phyloP scores from a whole-genome alignment of 2,888 invertebrate genomes.

The Heteromyza rotundicornis region DNA sequence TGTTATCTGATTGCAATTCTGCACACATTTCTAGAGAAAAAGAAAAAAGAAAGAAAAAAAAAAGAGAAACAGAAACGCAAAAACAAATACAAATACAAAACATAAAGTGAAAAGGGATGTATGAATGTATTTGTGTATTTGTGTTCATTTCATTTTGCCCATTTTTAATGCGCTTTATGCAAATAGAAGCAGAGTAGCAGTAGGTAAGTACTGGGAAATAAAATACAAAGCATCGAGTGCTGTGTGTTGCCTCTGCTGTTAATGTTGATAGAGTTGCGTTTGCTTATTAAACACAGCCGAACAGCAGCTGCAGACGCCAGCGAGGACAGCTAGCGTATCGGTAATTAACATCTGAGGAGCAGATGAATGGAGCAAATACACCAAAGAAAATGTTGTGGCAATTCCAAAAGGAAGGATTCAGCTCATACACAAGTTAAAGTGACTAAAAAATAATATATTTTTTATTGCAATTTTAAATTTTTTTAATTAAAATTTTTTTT shows the following conservation, averaged over 20 bases:
- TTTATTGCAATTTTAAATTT: no score
- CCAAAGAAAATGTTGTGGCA: neutral
- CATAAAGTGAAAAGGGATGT: neutral
- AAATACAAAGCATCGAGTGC: no score
- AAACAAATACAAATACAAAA: neutral
- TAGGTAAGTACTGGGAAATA: no score
- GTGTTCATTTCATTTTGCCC: constrained; percentile 20
- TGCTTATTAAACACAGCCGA: constrained; percentile 2
- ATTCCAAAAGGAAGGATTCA: no score
- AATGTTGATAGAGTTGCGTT: constrained; percentile 8
- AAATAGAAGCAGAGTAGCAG: no score
- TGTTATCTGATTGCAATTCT: constrained; percentile 57
- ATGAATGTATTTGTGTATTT: constrained; percentile 10
- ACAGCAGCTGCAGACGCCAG: neutral
- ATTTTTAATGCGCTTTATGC: constrained; percentile 25
- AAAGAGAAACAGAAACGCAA: neutral
- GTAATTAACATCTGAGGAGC: constrained; percentile 52
- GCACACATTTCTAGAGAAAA: constrained; percentile 9
- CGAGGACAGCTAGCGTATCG: constrained; percentile 38
- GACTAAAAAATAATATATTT: no score
- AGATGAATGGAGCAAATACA: neutral
- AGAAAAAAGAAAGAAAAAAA: constrained; percentile 18
- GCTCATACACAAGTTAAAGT: no score
- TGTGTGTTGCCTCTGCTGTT: constrained; percentile 12
- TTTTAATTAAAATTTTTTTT: no score